Evolutionary conservation across 2,113 vertebrate genomes (phyloP).

Genomic region (Semicossyphus pulcher): DNA sequence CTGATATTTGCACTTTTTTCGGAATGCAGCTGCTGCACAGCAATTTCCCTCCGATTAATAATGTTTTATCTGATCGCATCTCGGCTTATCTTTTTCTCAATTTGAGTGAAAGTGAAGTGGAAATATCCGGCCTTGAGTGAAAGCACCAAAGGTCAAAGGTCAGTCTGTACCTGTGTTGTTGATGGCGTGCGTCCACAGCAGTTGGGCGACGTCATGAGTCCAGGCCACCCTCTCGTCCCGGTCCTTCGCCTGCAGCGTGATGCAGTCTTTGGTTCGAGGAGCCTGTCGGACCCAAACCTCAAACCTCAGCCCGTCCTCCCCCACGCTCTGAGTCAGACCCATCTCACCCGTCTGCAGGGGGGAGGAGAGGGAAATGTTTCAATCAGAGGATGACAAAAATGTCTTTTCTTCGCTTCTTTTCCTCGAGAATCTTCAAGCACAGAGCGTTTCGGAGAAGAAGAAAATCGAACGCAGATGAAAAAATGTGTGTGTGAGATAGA

Average conservation of each 20-base stretch:
- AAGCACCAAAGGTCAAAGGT: not conserved
- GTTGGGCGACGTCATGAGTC: conserved; percentile 89
- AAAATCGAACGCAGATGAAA: not conserved
- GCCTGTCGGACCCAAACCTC: conserved; percentile 90
- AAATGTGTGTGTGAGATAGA: not conserved
- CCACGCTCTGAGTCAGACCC: conserved; percentile 92
- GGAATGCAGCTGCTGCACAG: too few relatives aligned
- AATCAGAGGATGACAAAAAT: not conserved
- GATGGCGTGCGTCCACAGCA: conserved; percentile 92
- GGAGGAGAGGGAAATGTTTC: fast-evolving
- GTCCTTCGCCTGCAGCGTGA: conserved; percentile 86
- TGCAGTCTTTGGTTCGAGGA: conserved; percentile 84
- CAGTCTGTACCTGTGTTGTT: conserved; percentile 86
- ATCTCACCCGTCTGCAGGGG: conserved; percentile 87
- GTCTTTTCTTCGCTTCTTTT: too few relatives aligned
- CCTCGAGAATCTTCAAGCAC: conserved; percentile 8
- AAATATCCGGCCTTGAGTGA: too few relatives aligned
- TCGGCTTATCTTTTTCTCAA: too few relatives aligned
- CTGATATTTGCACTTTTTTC: too few relatives aligned
- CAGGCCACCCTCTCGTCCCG: conserved; percentile 83
- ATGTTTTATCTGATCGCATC: too few relatives aligned
- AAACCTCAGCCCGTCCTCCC: conserved; percentile 88
- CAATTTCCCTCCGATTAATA: too few relatives aligned
- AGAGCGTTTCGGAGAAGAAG: not conserved
- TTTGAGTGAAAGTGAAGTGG: too few relatives aligned